A percentile compares a stretch with the other conserved stretches of the same genome.
Conservation (phyloP, 2,888 invertebrate genomes). For the Eutolmus rufibarbis region DNA sequence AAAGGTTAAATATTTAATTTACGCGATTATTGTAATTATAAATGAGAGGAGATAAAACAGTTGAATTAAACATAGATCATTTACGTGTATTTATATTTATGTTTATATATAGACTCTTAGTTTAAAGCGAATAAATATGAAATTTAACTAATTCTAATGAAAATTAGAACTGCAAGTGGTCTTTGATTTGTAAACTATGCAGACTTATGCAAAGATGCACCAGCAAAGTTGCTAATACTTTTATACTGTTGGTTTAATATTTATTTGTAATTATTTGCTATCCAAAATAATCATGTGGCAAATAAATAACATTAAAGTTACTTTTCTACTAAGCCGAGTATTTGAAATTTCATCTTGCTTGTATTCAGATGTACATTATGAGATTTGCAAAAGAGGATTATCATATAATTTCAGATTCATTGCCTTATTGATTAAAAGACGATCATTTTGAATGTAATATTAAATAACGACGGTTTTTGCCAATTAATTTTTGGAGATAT, state of each 20-base stretch:
- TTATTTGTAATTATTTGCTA: conserved; percentile 33
- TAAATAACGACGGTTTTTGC: background rate
- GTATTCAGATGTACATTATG: background rate
- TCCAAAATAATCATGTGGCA: background rate
- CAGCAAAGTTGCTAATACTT: background rate
- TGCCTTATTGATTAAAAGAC: background rate
- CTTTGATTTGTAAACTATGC: background rate
- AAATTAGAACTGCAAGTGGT: background rate
- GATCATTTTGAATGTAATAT: background rate
- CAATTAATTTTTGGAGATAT: background rate
- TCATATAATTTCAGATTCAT: background rate
- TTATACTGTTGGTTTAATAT: conserved; percentile 16
- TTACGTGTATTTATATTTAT: conserved; percentile 23
- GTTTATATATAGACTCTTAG: conserved; percentile 17
- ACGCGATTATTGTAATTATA: background rate
- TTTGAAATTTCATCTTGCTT: background rate
- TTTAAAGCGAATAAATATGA: conserved; percentile 10
- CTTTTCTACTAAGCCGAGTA: background rate
- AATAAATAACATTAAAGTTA: conserved; percentile 34
- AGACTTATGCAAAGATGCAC: background rate
- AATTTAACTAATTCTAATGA: background rate
- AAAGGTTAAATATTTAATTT: conserved; percentile 24
- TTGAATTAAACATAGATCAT: background rate
- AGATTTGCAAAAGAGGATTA: background rate
- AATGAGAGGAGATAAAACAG: background rate